Conservation (phyloP, 2,113 vertebrate species). For the Bombycilla garrulus region DNA sequence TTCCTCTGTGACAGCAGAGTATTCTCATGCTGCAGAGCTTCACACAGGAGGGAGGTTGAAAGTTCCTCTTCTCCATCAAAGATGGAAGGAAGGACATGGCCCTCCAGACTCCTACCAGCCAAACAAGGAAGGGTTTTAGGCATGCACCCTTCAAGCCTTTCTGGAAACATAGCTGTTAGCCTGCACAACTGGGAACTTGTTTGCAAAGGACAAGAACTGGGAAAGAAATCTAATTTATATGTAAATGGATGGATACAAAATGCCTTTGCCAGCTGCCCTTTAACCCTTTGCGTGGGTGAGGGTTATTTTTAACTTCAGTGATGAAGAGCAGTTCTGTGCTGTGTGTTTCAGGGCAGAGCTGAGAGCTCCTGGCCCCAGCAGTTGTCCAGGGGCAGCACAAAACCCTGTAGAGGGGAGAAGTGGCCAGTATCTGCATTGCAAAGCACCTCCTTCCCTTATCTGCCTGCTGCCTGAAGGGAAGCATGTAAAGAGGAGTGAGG, state of each 20-base stretch:
- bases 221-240: constrained; percentile 44
- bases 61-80: neutral
- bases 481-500: neutral
- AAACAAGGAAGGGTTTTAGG: neutral
- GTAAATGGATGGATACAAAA: constrained; percentile 25
- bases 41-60: neutral
- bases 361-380: neutral
- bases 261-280: neutral
- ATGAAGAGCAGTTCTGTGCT: constrained; percentile 20
- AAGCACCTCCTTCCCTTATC: neutral
- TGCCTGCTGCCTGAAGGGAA: neutral
- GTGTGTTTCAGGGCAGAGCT: neutral
- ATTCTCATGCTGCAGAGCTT: neutral
- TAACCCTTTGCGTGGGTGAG: neutral
- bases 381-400: neutral
- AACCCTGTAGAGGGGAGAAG: neutral
- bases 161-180: neutral
- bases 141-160: neutral
- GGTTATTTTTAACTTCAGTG: constrained; percentile 29
- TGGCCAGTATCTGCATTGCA: neutral
- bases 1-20: neutral
- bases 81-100: neutral
- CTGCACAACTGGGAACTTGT: constrained; percentile 9
- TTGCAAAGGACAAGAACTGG: neutral
- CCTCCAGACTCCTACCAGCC: neutral